Conservation (phyloP, 2,797 vertebrate species). For the Pangasius sanitwongsei region DNA sequence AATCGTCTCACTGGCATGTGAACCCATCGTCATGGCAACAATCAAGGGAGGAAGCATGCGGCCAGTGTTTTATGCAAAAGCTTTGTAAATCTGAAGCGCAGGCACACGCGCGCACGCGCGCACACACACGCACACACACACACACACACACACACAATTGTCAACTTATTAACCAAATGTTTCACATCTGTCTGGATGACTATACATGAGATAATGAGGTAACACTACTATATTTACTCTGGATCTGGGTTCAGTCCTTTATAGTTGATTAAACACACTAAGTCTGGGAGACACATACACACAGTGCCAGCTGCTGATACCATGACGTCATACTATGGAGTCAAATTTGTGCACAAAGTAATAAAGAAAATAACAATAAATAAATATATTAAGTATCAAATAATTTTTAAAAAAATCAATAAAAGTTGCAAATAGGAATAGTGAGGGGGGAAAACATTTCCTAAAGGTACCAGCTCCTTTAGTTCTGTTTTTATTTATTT, state of each 20-base stretch:
- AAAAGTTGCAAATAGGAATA: not conserved
- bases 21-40: conserved; percentile 61
- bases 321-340: not conserved
- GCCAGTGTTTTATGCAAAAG: conserved; percentile 68
- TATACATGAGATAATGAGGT: conserved; percentile 18
- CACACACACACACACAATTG: not conserved
- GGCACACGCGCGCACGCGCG: not conserved
- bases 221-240: not conserved
- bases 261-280: not conserved
- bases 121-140: not conserved
- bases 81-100: conserved; percentile 45
- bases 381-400: not conserved
- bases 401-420: not conserved
- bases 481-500: not conserved
- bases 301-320: not conserved
- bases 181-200: not conserved
- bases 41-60: conserved; percentile 55
- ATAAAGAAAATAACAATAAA: not conserved
- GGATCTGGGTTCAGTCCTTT: not conserved
- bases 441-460: not conserved
- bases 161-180: not conserved
- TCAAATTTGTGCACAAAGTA: not conserved
- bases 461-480: not conserved
- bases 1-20: conserved; percentile 64
- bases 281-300: not conserved